Evolutionary conservation across 2,797 vertebrate genomes (phyloP), one percentile per base, ranked within the genome.

Genomic region (Taeniopygia guttata): DNA sequence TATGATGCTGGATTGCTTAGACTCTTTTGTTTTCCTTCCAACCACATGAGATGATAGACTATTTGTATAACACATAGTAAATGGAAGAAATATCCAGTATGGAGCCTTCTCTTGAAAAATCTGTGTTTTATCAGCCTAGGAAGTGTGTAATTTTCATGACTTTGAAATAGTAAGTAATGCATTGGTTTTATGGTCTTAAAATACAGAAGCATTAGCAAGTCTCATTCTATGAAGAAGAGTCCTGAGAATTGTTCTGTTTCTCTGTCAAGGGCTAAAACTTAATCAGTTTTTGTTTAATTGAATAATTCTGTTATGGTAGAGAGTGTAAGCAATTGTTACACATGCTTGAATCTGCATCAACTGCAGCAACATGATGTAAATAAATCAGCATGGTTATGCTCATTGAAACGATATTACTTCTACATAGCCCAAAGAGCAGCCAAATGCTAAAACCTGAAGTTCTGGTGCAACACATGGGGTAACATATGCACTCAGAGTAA

Each of bases 381-480:
- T 36, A 92, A 85, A 87, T 89, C 80, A 73, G 62, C 20, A 2
- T 40, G 38, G 45, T 90, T 93, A 63, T 54, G 84, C 45, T 79
- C 42, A 82, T 54, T 0, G 17, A 45, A 87, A 87, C 76, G 32
- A 51, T 18, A 15, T 79, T 83, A 59, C 51, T 87, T 92, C 48
- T 77, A 26, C 34, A 55, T 26, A 89, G 38, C 54, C 68, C 72
- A 84, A 74, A 84, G 68, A 82, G 52, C 52, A 34, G 54, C 77
- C 70, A 94, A 91, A 54, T 27, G 38, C 56, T 85, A 72, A 85
- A 82, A 84, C 43, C 10, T 14, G 11, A 67, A 93, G n/a, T 89
- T 89, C 84, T 87, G 46, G 49, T 77, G 51, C 43, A 87, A 81
- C 92, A 96, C 92, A 93, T 91, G 90, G 92, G 75, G 36, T 54